Evolutionary conservation across 1,140 invertebrate genomes (phyloP), one percentile per base, ranked within the genome.

Genomic region (Papilio helenus): DNA sequence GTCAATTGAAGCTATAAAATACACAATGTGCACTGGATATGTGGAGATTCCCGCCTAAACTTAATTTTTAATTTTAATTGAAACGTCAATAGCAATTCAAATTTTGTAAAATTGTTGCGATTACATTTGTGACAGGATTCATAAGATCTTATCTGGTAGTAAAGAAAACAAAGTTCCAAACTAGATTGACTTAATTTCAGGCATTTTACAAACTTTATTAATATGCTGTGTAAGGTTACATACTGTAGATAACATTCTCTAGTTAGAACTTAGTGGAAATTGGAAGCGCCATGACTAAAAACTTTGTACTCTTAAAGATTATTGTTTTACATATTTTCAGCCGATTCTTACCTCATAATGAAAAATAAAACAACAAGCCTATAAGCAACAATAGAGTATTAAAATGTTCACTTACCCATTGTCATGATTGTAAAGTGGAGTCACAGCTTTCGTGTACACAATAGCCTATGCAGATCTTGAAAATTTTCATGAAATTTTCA

Each of bases 401-500:
- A 58, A 79, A 58, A 80, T 79, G 34, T 76, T 61, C 58, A 87
- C 91, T 91, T 81, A 92, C 91, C 91, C 84, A 87, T 89, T 73
- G 89, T 90, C 86, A 90, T 91, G 65, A 81, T 77, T 84, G 84
- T 29, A 61, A 68, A 65, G 42, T 49, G 39, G 29, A 23, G 20
- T 77, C 20, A 61, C 51, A 78, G 49, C 46, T 20, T 23, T 44
- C 42, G 18, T 76, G 14, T 46, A 55, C 9, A 51, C 42, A 74
- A 79, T 16, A 29, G 26, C 4, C 26, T 12, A 44, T 81, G 46
- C 74, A 74, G 71, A 65, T 58, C 46, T 76, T 81, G 88, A 90
- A 90, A 91, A 89, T 87, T 88, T 84, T 72, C 68, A 89, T 89
- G 34, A 84, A 89, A 90, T 90, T 90, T 89, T 90, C 90, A 89